Evolutionary conservation across 1,140 invertebrate genomes (phyloP), one percentile per base, ranked within the genome.

Genomic region (Hyposmocoma kahamanoa): DNA sequence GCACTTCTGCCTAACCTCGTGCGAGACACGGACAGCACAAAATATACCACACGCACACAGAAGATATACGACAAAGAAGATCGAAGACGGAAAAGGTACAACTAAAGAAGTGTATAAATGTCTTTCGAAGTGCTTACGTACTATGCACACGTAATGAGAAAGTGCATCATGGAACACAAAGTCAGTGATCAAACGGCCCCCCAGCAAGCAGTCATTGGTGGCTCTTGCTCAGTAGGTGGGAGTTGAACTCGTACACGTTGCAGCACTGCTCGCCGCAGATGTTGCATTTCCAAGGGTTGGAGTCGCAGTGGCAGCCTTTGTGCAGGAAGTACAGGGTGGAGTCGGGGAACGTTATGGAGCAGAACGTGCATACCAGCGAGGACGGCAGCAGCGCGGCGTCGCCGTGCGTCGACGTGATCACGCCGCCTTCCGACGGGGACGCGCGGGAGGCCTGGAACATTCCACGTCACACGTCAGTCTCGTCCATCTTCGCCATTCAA

Each of bases 251-350:
- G 84, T 98, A 98, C 22, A 97, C 92, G 72, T 97, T 97, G 71
- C 91, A 93, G 80, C 95, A 97, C 67, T 94, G 92, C 82, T 97
- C 94, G 20, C 96, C 96, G 82, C 97, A 99, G 59, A 98, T 95
- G 87, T 98, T 98, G 86, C 97, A 99, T 83, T 97, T 97, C 96
- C 96, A 98, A 0, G 97, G 97, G 88, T 98, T 97, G 53, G 95
- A 94, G 63, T 98, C 95, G 56, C 95, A 97, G 87, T 99, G 97
- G 77, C 97, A 96, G 54, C 97, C 97, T 88, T 98, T 98, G 88
- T 99, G 97, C 41, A 99, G 89, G 86, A 98, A 97, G 86, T 98
- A 98, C 22, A 98, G 88, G 0, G 96, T 98, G 69, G 95, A 94
- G 87, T 98, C 97, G 1, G 95, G 95, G 85, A 98, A 99, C 5